Evolutionary conservation across 2,797 vertebrate species (phyloP).

Genomic region (Knipowitschia caucasica): DNA sequence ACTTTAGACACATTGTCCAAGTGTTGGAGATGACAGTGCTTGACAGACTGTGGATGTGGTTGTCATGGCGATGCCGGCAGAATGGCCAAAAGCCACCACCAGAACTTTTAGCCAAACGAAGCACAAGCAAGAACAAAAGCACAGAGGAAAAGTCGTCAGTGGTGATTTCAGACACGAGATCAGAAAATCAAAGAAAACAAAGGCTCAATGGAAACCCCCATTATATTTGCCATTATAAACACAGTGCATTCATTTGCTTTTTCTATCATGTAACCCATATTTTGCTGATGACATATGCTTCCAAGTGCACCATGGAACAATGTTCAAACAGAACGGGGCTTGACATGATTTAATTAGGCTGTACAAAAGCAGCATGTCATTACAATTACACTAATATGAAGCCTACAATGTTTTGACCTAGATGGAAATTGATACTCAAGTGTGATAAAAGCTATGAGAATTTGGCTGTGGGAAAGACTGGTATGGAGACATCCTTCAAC

Average conservation of each 20-base stretch:
- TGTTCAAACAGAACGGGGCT: conserved; percentile 11
- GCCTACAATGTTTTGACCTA: not conserved
- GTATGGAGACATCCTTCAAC: not conserved
- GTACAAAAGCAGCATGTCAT: conserved; percentile 4
- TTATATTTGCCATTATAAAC: not conserved
- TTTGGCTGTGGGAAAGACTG: not conserved
- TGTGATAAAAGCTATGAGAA: not conserved
- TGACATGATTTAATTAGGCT: conserved; percentile 10
- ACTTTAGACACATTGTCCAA: conserved; percentile 46
- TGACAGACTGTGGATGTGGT: conserved; percentile 59
- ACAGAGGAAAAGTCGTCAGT: conserved; percentile 23
- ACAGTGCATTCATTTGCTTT: conserved; percentile 20
- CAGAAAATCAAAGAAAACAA: conserved; percentile 4
- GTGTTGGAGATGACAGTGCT: conserved; percentile 56
- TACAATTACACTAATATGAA: conserved; percentile 10
- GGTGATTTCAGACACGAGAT: not conserved
- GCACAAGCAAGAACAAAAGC: conserved; percentile 51
- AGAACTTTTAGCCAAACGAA: conserved; percentile 34
- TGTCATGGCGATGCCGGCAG: conserved; percentile 58
- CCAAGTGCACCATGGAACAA: conserved; percentile 15
- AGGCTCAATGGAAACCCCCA: not conserved
- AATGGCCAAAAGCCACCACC: conserved; percentile 48
- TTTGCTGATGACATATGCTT: conserved; percentile 20
- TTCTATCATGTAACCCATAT: conserved; percentile 11
- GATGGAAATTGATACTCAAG: not conserved